These are phyloP conservation scores for Clarias gariepinus DNA, from an alignment of 2,113 vertebrate species.

Conservation along the genomic window DNA sequence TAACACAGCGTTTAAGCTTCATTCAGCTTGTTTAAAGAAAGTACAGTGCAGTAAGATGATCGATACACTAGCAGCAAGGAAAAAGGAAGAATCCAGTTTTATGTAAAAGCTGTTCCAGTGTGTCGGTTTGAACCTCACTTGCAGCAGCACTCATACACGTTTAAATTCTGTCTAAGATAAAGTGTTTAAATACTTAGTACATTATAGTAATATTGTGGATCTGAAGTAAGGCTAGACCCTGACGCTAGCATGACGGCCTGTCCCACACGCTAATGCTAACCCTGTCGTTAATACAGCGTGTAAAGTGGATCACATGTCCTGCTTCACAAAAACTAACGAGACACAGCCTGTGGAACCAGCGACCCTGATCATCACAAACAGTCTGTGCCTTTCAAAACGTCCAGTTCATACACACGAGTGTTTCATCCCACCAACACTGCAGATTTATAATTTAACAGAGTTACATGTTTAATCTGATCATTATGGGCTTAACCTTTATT, in stretches of 20 bases:
- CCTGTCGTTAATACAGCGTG: not conserved
- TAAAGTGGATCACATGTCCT: not conserved
- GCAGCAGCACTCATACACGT: not conserved
- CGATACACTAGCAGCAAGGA: not conserved
- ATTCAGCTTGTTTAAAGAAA: constrained; percentile 41
- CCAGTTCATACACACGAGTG: not conserved
- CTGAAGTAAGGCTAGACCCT: constrained; percentile 1
- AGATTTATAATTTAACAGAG: not conserved
- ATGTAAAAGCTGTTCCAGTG: not conserved
- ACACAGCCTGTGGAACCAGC: not conserved
- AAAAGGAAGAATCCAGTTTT: constrained; percentile 15
- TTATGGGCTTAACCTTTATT: not conserved
- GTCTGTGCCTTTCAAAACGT: not conserved
- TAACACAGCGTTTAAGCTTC: constrained; percentile 45
- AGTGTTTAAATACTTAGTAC: not conserved
- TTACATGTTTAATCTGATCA: not conserved
- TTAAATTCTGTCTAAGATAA: not conserved
- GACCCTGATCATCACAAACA: not conserved
- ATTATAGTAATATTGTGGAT: not conserved
- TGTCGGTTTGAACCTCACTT: constrained; percentile 1
- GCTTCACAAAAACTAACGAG: not conserved
- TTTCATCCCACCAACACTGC: not conserved
- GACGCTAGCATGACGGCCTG: not conserved
- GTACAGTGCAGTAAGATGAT: constrained; percentile 25
- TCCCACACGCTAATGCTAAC: not conserved